Percentiles rank a stretch among this genome's conserved stretches.
These are phyloP conservation scores for Eubasilissa splendida DNA, from an alignment of 2,888 invertebrate genomes.

Conservation along the genomic window DNA sequence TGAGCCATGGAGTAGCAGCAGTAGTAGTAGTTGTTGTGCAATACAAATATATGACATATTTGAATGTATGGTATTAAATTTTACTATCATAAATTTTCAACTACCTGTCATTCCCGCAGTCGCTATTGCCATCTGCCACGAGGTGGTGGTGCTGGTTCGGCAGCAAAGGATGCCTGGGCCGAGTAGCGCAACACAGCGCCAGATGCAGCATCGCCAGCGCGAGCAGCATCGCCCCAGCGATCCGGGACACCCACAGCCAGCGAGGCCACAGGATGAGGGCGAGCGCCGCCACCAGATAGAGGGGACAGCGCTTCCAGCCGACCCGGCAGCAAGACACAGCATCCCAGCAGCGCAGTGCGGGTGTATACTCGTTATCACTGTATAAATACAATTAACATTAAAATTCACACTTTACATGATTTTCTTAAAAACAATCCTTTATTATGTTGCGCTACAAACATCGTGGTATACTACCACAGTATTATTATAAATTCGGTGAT, in stretches of 20 bases:
- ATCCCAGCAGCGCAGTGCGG: conserved; percentile 53
- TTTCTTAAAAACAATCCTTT: too few relatives aligned
- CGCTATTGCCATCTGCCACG: conserved; percentile 52
- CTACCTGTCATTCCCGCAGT: conserved; percentile 55
- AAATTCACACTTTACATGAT: too few relatives aligned
- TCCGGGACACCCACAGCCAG: conserved; percentile 55
- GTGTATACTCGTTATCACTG: conserved; percentile 54
- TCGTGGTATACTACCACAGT: too few relatives aligned
- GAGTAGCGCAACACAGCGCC: conserved; percentile 11
- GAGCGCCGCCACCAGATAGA: conserved; percentile 41
- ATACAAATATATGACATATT: background rate
- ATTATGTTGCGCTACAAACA: too few relatives aligned
- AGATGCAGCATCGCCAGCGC: conserved; percentile 48
- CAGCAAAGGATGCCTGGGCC: conserved; percentile 48
- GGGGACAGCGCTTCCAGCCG: conserved; percentile 45
- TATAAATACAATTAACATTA: background rate
- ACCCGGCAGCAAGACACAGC: conserved; percentile 47
- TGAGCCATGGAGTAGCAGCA: too few relatives aligned
- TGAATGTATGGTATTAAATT: background rate
- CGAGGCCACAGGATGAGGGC: conserved; percentile 53
- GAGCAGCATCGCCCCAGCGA: conserved; percentile 50
- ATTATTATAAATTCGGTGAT: too few relatives aligned
- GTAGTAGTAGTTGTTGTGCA: too few relatives aligned
- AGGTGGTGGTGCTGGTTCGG: conserved; percentile 55
- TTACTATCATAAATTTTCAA: too few relatives aligned